These are phyloP conservation scores for Chrysemys picta DNA, from an alignment of 2,113 vertebrate genomes.

Conservation along the genomic window DNA sequence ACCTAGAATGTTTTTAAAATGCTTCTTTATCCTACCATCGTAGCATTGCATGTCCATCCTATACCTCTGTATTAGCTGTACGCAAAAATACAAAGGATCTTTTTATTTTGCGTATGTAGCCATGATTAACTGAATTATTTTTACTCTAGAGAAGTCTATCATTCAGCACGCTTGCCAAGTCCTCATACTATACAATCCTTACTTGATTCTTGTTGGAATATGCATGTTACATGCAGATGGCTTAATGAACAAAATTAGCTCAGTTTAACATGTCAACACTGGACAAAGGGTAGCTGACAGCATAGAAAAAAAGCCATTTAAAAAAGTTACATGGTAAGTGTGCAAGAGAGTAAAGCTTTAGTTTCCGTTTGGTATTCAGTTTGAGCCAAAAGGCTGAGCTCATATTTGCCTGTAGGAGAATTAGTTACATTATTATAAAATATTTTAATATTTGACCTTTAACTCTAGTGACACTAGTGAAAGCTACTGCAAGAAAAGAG, in stretches of 20 bases:
- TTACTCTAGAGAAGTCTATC: neutral
- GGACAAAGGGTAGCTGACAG: neutral
- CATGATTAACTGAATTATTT: neutral
- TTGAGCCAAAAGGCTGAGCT: neutral
- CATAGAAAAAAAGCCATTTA: neutral
- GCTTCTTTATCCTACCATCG: neutral
- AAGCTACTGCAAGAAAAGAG: neutral
- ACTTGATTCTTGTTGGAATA: neutral
- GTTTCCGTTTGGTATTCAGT: neutral
- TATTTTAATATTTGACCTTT: neutral
- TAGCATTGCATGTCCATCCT: neutral
- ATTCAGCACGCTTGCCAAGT: fast-evolving
- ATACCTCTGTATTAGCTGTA: fast-evolving
- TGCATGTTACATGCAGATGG: neutral
- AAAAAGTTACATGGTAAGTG: neutral
- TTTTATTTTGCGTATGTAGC: neutral
- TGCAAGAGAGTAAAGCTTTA: neutral
- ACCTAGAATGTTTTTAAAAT: neutral
- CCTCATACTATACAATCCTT: neutral
- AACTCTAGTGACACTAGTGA: neutral
- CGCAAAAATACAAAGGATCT: neutral
- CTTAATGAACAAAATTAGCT: neutral
- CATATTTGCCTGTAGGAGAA: neutral
- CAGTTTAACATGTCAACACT: neutral
- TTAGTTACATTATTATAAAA: neutral